phyloP scores from a whole-genome alignment of 2,113 vertebrate genomes.

The Rhinogobius similis region DNA sequence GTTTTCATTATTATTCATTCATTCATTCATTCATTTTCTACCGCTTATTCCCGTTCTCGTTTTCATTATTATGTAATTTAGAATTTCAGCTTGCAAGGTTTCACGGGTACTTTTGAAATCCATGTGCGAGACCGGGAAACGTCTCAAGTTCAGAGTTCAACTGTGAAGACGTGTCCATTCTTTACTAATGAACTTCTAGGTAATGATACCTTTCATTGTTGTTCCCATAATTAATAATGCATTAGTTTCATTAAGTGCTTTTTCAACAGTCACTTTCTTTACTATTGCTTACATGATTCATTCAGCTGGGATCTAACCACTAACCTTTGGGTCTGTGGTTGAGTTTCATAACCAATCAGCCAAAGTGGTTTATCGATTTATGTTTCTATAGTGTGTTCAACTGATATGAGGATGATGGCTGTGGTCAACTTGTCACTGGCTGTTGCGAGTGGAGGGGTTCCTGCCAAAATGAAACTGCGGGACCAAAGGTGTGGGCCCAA shows the following conservation, averaged over 20 bases:
- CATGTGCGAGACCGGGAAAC: constrained; percentile 22
- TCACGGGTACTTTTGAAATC: constrained; percentile 61
- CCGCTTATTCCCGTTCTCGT: too few relatives aligned
- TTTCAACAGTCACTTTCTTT: too few relatives aligned
- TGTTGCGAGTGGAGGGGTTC: constrained; percentile 19
- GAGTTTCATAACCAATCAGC: neutral
- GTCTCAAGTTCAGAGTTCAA: neutral
- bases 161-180: constrained; percentile 57
- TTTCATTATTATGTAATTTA: constrained; percentile 10
- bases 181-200: constrained; percentile 49
- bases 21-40: too few relatives aligned
- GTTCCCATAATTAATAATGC: neutral
- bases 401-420: constrained; percentile 68
- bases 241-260: neutral
- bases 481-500: constrained; percentile 62
- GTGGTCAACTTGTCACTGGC: constrained; percentile 54
- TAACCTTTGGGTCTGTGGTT: neutral
- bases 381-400: constrained; percentile 69
- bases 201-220: constrained; percentile 18
- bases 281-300: too few relatives aligned
- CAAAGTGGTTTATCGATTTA: neutral
- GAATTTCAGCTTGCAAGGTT: constrained; percentile 49
- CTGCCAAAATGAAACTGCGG: constrained; percentile 41
- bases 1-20: neutral
- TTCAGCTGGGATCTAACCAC: too few relatives aligned